Evolutionary conservation across 2,113 vertebrate species (phyloP), one percentile per base, ranked within the genome.

Genomic region (Oncorhynchus keta): DNA sequence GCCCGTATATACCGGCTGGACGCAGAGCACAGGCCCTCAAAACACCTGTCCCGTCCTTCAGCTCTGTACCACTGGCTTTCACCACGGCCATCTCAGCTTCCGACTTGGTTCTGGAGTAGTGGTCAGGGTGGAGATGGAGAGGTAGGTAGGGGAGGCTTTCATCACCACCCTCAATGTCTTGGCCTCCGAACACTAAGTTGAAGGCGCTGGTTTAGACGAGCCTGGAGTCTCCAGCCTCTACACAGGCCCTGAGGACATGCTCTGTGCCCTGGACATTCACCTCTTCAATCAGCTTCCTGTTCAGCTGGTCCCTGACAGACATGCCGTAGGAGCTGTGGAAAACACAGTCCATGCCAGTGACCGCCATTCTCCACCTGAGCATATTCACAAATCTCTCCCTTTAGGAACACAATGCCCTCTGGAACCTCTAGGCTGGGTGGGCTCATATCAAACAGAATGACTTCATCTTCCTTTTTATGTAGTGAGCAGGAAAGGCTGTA

Each of bases 121-220:
- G 95, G 81, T 99, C 97, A 0, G 96, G 94, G 69, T 98, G 94
- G 70, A 95, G 95, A 77, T 97, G 95, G 48, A 97, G 94, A 18
- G 97, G 96, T 0, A 99, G 89, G 3, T 99, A 99, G 57, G 97
- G 96, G 59, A 97, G 94, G 70, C 94, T 95, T 76, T 99, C 97
- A 0, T 99, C 91, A 1, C 97, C 97, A 0, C 97, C 96, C 86
- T 93, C 89, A 81, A 99, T 97, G 13, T 93, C 89, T 77, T 99
- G 97, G 2, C 97, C 97, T 14, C 96, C 96, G 0, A 99, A 99
- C 59, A 98, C 76, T 77, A 99, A 97, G 0, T 99, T 99, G 73
- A 95, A 98, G 0, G 97, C 98, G 84, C 97, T 99, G 1, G 97
- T 99, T 86, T 97, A 99, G 32, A 99, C 93, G 61, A 99, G 84